phyloP scores from a whole-genome alignment of 1,140 invertebrate genomes.

The Drosophila yakuba region DNA sequence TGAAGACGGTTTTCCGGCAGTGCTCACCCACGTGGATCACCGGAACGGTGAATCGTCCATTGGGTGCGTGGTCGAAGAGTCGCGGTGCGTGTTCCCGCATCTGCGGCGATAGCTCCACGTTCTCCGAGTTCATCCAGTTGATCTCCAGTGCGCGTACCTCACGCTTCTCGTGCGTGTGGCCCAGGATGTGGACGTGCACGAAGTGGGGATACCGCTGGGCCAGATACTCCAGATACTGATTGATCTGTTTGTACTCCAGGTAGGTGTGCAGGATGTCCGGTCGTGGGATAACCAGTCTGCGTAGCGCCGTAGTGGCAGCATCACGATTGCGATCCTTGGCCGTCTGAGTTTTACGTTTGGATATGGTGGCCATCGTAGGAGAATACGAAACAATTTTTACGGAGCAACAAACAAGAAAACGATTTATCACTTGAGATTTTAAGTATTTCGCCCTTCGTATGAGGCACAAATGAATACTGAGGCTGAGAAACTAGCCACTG shows the following conservation, averaged over 20 bases:
- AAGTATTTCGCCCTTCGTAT: not conserved
- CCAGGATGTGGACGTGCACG: conserved; percentile 85
- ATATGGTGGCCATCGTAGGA: conserved; percentile 25
- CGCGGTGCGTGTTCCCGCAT: conserved; percentile 39
- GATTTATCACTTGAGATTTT: conserved; percentile 26
- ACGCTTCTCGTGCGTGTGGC: conserved; percentile 86
- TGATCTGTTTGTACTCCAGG: conserved; percentile 73
- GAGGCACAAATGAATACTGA: conserved; percentile 25
- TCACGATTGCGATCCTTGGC: conserved; percentile 13
- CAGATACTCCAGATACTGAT: conserved; percentile 84
- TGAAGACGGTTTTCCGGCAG: conserved; percentile 81
- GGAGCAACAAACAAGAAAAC: conserved; percentile 2
- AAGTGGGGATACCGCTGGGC: conserved; percentile 84
- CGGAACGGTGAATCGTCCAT: conserved; percentile 20
- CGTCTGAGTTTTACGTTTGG: conserved; percentile 49
- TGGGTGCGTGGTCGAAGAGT: not conserved
- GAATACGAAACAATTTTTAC: not conserved
- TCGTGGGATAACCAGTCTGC: conserved; percentile 53
- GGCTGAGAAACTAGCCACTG: not conserved
- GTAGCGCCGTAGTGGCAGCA: conserved; percentile 7
- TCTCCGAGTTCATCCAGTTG: conserved; percentile 75
- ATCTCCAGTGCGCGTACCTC: conserved; percentile 86
- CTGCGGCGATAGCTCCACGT: conserved; percentile 41
- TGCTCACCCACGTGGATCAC: conserved; percentile 32
- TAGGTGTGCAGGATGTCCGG: conserved; percentile 77